Conservation (phyloP, 2,888 invertebrate species). For the Eupelmus urozonus region DNA sequence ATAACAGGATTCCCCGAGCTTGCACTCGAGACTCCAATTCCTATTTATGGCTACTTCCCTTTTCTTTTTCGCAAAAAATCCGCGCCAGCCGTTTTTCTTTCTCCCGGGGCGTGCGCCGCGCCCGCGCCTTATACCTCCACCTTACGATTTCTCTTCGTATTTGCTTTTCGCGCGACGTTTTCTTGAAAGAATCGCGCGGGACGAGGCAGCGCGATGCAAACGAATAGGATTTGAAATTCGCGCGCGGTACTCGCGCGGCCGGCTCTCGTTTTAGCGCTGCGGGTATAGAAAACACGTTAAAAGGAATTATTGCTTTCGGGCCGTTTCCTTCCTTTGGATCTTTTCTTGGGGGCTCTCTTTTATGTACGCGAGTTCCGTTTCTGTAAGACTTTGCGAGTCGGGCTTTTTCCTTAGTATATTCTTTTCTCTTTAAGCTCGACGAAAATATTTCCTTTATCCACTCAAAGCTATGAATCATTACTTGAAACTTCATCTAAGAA, state of each 20-base stretch:
- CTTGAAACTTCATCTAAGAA: background rate
- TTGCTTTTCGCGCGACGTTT: background rate
- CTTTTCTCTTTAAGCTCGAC: slow-evolving; percentile 32
- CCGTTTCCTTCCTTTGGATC: background rate
- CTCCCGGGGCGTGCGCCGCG: too few species aligned
- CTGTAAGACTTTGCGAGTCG: background rate
- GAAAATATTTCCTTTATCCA: slow-evolving; percentile 21
- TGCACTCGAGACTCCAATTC: slow-evolving; percentile 48
- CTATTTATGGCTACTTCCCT: slow-evolving; percentile 56
- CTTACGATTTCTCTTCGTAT: background rate
- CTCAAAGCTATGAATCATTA: background rate
- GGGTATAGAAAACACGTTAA: slow-evolving; percentile 23
- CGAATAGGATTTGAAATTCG: slow-evolving; percentile 54
- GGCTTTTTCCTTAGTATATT: background rate
- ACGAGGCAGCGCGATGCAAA: slow-evolving; percentile 27
- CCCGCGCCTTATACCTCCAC: slow-evolving; percentile 9
- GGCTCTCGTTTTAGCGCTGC: background rate
- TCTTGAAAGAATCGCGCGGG: too few species aligned
- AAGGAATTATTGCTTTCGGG: slow-evolving; percentile 38
- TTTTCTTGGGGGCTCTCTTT: slow-evolving; percentile 13
- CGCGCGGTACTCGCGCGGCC: background rate
- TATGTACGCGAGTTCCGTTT: slow-evolving; percentile 19
- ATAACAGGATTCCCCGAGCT: slow-evolving; percentile 57
- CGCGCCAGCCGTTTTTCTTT: too few species aligned
- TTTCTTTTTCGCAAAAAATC: slow-evolving; percentile 4